Conservation (phyloP, 2,797 vertebrate genomes). For the Pipistrellus pygmaeus region DNA sequence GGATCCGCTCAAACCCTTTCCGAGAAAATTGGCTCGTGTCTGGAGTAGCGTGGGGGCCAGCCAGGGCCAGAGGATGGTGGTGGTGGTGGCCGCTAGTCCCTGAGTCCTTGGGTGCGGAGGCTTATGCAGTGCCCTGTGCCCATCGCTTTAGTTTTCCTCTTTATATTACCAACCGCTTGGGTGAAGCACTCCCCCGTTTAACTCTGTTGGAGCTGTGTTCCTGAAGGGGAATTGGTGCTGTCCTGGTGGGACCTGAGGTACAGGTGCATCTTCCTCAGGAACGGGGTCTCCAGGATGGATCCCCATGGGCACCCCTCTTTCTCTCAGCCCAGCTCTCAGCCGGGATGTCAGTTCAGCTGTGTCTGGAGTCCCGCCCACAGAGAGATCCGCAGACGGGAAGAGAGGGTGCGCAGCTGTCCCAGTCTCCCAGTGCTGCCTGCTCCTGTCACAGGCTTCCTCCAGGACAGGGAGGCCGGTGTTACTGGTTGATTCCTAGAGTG, state of each 20-base stretch:
- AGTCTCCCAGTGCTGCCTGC: background rate
- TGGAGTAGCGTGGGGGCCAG: background rate
- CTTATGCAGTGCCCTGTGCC: background rate
- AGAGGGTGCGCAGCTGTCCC: background rate
- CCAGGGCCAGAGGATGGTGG: accelerated
- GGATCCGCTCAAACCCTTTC: background rate
- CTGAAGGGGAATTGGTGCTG: background rate
- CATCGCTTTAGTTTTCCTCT: slow-evolving; percentile 36
- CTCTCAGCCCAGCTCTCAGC: background rate
- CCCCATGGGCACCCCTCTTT: background rate
- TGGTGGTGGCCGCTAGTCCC: background rate
- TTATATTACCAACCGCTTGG: background rate
- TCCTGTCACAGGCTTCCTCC: background rate
- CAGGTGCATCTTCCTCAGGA: background rate
- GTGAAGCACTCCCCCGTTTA: background rate
- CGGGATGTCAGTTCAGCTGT: background rate
- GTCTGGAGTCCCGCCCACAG: background rate
- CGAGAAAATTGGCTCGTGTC: background rate
- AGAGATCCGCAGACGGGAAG: background rate
- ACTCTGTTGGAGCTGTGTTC: background rate
- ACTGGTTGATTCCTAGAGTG: background rate
- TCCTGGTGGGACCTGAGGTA: background rate
- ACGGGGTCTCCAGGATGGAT: background rate
- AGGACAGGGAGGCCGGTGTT: background rate
- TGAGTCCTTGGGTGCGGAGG: background rate